phyloP scores from a whole-genome alignment of 1,140 invertebrate genomes.

The Microvelia longipes region DNA sequence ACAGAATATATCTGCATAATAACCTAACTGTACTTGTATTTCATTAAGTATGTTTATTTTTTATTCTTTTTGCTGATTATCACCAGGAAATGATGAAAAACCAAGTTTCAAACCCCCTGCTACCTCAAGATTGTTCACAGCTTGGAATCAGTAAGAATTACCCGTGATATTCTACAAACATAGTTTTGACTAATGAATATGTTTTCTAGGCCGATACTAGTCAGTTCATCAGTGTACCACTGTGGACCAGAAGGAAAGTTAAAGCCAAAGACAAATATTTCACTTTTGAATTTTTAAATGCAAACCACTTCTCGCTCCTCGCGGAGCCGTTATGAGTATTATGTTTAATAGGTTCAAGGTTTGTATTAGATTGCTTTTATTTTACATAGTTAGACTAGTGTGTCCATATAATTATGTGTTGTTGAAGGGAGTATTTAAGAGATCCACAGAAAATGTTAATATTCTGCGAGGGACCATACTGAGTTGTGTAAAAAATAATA shows the following conservation, averaged over 20 bases:
- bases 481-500: no score
- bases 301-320: background rate
- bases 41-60: no score
- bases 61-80: no score
- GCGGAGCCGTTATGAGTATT: background rate
- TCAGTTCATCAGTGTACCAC: background rate
- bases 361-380: no score
- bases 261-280: background rate
- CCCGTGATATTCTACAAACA: background rate
- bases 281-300: background rate
- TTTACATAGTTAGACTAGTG: no score
- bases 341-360: no score
- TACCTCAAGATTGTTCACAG: background rate
- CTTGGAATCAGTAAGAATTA: background rate
- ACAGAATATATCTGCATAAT: no score
- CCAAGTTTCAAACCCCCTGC: background rate
- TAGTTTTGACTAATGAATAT: background rate
- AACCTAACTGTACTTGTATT: no score
- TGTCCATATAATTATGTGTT: no score
- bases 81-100: background rate
- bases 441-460: no score
- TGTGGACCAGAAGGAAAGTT: background rate
- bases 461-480: no score
- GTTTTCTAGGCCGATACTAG: background rate
- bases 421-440: no score